A percentile compares a stretch with the other conserved stretches of the same genome.
These are phyloP conservation scores for Pantherophis alleghaniensis DNA, from an alignment of 2,797 vertebrate species.

Conservation along the genomic window DNA sequence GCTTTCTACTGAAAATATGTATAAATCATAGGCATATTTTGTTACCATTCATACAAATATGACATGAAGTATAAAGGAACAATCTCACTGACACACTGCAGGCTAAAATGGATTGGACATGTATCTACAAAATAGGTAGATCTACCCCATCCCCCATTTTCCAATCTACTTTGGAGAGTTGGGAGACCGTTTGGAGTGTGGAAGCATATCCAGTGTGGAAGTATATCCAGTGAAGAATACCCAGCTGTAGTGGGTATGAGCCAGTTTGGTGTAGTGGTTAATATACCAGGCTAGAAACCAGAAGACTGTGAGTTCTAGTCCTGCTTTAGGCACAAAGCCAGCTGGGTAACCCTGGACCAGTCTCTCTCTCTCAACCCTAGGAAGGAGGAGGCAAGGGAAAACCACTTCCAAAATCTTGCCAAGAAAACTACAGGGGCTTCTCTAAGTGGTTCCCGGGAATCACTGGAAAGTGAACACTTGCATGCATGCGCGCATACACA, in stretches of 20 bases:
- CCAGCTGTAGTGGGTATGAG: neutral
- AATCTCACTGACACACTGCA: neutral
- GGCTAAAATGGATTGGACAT: neutral
- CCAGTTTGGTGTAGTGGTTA: neutral
- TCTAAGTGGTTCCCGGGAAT: no score
- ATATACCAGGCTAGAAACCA: neutral
- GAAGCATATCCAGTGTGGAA: neutral
- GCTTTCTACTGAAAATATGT: neutral
- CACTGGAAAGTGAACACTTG: no score
- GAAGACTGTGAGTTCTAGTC: neutral
- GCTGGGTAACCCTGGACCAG: no score
- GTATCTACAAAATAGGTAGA: neutral
- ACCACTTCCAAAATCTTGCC: no score
- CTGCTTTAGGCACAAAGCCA: no score
- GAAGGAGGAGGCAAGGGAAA: no score
- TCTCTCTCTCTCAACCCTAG: no score
- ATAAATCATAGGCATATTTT: neutral
- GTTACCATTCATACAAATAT: neutral
- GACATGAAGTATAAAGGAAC: neutral
- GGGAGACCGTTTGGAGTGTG: neutral
- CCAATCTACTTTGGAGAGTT: neutral
- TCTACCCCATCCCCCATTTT: neutral
- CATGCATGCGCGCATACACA: rapidly evolving
- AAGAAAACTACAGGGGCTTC: no score
- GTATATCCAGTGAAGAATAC: neutral